Base-by-base conservation (phyloP, 2,797 vertebrate species). In the Bradypodion pumilum region DNA sequence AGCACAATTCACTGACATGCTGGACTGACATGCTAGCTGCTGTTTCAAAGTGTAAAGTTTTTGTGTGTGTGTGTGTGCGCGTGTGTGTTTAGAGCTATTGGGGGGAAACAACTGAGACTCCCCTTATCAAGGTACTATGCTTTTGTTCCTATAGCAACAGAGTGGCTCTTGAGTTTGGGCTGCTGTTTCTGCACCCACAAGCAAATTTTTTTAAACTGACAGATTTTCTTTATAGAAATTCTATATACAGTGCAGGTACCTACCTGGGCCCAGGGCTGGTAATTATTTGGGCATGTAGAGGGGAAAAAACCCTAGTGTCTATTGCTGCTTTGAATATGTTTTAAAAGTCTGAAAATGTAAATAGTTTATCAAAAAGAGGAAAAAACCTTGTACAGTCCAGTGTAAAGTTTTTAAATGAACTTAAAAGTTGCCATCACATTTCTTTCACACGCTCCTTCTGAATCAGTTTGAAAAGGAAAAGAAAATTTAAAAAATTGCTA, bases 391-490 rank as follows among this genome's bases (percentile, higher is more conserved):
- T 99, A 99, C 98, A 99, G 99, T 99, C 97, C 98, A 98, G 98
- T 99, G 99, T 99, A 99, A 99, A 99, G 98, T 99, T 99, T 99
- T 99, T 99, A 99, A 99, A 98, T 98, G 97, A 99, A 98, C 97
- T 97, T 97, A 97, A 95, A 81, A 97, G 97, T 98, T 97, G 96
- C 97, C 98, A 98, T 99, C 97, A 97, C 97, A 96, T 97, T 97
- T 97, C 96, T 97, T 96, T 97, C 97, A 97, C 97, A 96, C 97
- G 98, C 97, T 97, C 94, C 95, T 97, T 96, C 98, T 97, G 97
- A 97, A 97, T 98, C 97, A 97, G 96, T 96, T 74, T 85, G 70
- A 95, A 95, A 97, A 97, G 97, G 95, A 85, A 86, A 85, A 90
- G 84, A 91, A 95, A 94, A n/a, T n/a, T n/a, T n/a, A 70, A 70